A percentile compares a stretch with the other conserved stretches of the same genome.
These are phyloP conservation scores for Saccostrea echinata DNA, from an alignment of 1,140 invertebrate species.

Conservation along the genomic window DNA sequence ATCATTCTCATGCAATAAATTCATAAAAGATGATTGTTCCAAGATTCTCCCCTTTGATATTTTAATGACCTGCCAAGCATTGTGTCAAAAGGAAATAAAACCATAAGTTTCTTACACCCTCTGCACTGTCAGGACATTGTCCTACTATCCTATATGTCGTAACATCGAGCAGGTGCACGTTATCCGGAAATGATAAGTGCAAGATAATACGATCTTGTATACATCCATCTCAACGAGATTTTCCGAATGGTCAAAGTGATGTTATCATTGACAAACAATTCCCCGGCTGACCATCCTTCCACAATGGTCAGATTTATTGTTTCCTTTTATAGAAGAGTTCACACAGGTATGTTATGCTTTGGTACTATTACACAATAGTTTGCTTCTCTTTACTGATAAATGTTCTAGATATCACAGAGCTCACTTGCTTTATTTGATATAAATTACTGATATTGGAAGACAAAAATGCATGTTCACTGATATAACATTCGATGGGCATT, in stretches of 20 bases:
- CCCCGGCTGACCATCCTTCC: not conserved
- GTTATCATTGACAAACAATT: not conserved
- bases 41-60: not conserved
- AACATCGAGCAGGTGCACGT: not conserved
- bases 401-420: too few relatives aligned
- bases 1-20: not conserved
- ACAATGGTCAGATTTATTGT: constrained; percentile 5
- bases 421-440: too few relatives aligned
- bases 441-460: too few relatives aligned
- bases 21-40: not conserved
- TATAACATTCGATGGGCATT: too few relatives aligned
- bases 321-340: not conserved
- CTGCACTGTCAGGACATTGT: too few relatives aligned
- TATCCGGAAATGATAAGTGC: constrained; percentile 22
- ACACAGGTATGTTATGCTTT: not conserved
- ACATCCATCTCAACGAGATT: not conserved
- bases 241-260: not conserved
- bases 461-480: too few relatives aligned
- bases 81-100: not conserved
- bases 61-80: not conserved
- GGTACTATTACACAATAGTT: not conserved
- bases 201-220: not conserved
- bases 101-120: not conserved
- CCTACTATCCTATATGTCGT: too few relatives aligned
- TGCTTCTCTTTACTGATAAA: too few relatives aligned